Evolutionary conservation across 2,888 invertebrate species (phyloP).

Genomic region (Lypha dubia): DNA sequence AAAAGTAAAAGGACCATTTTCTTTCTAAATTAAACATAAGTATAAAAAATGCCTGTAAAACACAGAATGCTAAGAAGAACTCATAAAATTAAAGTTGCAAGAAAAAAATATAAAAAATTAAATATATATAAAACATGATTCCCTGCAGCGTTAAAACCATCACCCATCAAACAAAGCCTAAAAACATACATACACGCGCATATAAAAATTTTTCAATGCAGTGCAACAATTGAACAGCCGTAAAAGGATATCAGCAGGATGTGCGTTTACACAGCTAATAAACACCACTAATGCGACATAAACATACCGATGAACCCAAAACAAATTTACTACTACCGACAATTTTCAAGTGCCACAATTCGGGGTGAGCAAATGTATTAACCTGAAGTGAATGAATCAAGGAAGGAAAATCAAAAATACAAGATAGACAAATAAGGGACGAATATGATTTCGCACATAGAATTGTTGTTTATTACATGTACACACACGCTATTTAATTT

Average conservation of each 20-base stretch:
- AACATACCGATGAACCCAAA: constrained; percentile 42
- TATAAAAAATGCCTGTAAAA: constrained; percentile 50
- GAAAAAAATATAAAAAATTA: constrained; percentile 55
- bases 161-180: constrained; percentile 33
- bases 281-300: constrained; percentile 62
- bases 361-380: constrained; percentile 59
- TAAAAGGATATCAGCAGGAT: constrained; percentile 54
- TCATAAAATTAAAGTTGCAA: constrained; percentile 65
- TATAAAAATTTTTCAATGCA: neutral
- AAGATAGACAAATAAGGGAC: constrained; percentile 48
- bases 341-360: constrained; percentile 41
- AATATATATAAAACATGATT: constrained; percentile 37
- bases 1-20: constrained; percentile 23
- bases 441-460: constrained; percentile 42
- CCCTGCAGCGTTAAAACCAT: constrained; percentile 65
- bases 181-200: neutral
- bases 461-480: constrained; percentile 53
- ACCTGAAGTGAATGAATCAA: constrained; percentile 33
- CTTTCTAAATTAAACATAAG: constrained; percentile 74
- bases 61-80: constrained; percentile 10
- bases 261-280: constrained; percentile 60
- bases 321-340: constrained; percentile 2
- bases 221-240: constrained; percentile 28
- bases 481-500: constrained; percentile 80
- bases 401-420: constrained; percentile 33